These are phyloP conservation scores for Euplexia lucipara DNA, from an alignment of 2,888 invertebrate genomes.

Conservation along the genomic window DNA sequence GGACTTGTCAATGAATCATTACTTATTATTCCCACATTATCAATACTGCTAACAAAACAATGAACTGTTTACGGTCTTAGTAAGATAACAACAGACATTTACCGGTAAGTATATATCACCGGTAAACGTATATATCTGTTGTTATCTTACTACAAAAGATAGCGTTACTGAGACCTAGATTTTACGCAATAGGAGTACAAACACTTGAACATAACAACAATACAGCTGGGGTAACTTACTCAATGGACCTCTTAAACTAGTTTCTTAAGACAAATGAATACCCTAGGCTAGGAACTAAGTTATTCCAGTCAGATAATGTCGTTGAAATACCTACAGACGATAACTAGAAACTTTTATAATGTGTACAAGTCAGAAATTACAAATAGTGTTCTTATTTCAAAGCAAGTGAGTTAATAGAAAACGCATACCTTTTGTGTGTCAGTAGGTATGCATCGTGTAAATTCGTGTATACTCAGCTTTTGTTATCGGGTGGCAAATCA, in stretches of 20 bases:
- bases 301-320: background rate
- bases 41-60: slow-evolving; percentile 39
- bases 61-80: slow-evolving; percentile 25
- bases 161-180: slow-evolving; percentile 34
- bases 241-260: background rate
- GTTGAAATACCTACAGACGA: too few relatives aligned
- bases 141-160: slow-evolving; percentile 36
- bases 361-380: too few relatives aligned
- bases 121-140: slow-evolving; percentile 5
- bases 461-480: too few relatives aligned
- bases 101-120: too few relatives aligned
- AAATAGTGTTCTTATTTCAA: too few relatives aligned
- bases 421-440: too few relatives aligned
- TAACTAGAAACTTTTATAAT: too few relatives aligned
- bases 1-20: slow-evolving; percentile 38
- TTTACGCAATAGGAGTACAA: slow-evolving; percentile 8
- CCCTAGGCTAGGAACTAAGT: background rate
- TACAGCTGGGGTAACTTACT: slow-evolving; percentile 6
- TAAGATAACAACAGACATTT: too few relatives aligned
- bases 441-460: too few relatives aligned
- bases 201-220: slow-evolving; percentile 19
- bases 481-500: too few relatives aligned
- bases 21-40: slow-evolving; percentile 43
- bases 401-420: too few relatives aligned
- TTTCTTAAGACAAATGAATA: slow-evolving; percentile 5